A percentile compares a stretch with the other conserved stretches of the same genome.
phyloP scores from a whole-genome alignment of 2,888 invertebrate species.

The Ochropleura plecta region DNA sequence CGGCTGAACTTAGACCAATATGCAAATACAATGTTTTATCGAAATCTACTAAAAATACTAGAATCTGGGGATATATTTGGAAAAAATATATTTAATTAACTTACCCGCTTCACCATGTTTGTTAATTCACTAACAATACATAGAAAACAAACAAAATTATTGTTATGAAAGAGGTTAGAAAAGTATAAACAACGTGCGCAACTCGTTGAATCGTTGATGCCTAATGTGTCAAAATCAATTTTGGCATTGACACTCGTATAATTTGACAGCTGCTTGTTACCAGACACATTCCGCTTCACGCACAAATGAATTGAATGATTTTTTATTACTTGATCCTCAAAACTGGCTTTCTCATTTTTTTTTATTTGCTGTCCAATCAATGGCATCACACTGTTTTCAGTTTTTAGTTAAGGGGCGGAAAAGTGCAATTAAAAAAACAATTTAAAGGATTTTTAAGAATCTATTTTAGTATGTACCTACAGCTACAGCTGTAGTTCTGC shows the following conservation, averaged over 20 bases:
- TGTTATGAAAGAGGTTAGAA: conserved; percentile 73
- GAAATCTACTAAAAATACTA: neutral
- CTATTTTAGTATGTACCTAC: too few species aligned
- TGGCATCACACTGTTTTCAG: too few species aligned
- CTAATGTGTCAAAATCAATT: neutral
- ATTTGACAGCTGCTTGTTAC: neutral
- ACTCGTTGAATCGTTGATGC: neutral
- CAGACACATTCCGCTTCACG: neutral
- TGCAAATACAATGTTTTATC: neutral
- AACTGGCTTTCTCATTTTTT: too few species aligned
- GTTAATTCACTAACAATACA: conserved; percentile 30
- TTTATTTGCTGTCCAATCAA: too few species aligned
- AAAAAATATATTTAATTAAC: conserved; percentile 48
- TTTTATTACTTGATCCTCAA: too few species aligned
- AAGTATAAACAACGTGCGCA: conserved; percentile 78
- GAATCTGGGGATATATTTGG: neutral
- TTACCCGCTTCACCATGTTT: conserved; percentile 82
- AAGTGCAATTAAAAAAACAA: too few species aligned
- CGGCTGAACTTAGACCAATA: neutral
- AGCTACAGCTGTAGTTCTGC: too few species aligned
- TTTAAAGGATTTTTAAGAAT: too few species aligned
- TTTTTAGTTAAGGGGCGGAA: too few species aligned
- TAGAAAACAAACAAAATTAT: conserved; percentile 23
- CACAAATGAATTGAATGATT: too few species aligned
- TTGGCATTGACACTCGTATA: neutral